Evolutionary conservation across 2,113 vertebrate genomes (phyloP).

Genomic region (Cranoglanis bouderius): DNA sequence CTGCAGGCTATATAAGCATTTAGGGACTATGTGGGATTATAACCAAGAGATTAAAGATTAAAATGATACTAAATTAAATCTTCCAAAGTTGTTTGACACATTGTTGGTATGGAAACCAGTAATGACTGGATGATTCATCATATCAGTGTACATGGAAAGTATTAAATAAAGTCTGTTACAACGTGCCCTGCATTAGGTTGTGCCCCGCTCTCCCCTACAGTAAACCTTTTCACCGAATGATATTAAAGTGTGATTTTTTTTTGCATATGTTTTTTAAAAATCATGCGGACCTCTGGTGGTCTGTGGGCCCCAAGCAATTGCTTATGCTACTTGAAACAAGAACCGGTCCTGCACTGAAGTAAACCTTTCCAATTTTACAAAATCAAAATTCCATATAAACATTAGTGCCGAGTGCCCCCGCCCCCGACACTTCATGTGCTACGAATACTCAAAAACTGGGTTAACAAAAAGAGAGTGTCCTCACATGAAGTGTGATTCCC

Average conservation of each 20-base stretch:
- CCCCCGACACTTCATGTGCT: background rate
- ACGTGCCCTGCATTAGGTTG: too few species aligned
- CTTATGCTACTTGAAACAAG: background rate
- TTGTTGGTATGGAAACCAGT: too few species aligned
- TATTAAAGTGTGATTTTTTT: background rate
- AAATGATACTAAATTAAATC: too few species aligned
- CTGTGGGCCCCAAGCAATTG: background rate
- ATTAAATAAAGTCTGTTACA: too few species aligned
- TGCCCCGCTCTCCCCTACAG: too few species aligned
- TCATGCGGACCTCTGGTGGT: background rate
- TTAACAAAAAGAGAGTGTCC: background rate
- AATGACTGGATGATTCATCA: too few species aligned
- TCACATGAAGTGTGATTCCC: slow-evolving; percentile 5
- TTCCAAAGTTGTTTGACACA: too few species aligned
- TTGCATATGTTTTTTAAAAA: background rate
- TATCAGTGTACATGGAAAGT: too few species aligned
- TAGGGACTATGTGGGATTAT: too few species aligned
- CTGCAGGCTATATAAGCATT: too few species aligned
- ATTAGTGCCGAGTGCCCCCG: background rate
- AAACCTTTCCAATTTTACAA: background rate
- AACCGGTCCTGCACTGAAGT: background rate
- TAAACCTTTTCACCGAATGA: background rate
- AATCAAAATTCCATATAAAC: background rate
- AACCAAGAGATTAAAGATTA: too few species aligned
- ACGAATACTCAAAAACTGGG: background rate